Evolutionary conservation across 2,797 vertebrate species (phyloP), one percentile per base, ranked within the genome.

Genomic region (Novumbra hubbsi): DNA sequence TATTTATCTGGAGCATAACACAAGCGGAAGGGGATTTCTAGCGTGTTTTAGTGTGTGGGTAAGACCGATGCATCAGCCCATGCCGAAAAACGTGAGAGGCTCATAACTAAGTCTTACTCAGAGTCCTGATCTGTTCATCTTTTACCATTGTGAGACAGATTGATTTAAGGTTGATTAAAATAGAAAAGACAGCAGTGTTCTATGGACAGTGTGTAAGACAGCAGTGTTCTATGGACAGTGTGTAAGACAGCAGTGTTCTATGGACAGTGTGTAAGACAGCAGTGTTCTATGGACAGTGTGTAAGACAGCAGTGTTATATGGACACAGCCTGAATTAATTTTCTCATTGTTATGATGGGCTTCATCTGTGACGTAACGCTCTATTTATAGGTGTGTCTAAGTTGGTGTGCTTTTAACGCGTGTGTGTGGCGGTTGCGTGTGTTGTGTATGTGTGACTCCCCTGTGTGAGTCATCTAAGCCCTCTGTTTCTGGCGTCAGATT

Each of bases 371-470:
- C 62, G 15, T 63, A 63, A 24, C 11, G 62, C 21, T 84, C 76
- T 90, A 85, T 90, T 88, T 84, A 78, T 88, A 89, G 78, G 16
- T 74, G 21, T 57, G 16, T 19, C 15, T 34, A 41, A 76, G 68
- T 63, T 14, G 9, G 45, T 77, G 28, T 70, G 71, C 32, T 50
- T 50, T 15, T 38, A 38, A 27, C 74, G 65, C 74, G 68, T 72
- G 27, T 71, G 38, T 34, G 24, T 41, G 68, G 3, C 8, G 3
- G 34, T 38, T 38, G 34, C 8, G 34, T 38, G 34, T 38, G 34
- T 8, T 67, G 71, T 66, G 19, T 41, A 38, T 70, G 38, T n/a
- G 27, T 45, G 34, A 38, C 34, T 38, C 3, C 34, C 5, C 41
- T 41, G 41, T 41, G 41, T 41, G 5, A 41, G 41, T 41, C 41